Conservation (phyloP, 2,888 invertebrate species). For the Dicyrtomina minuta region DNA sequence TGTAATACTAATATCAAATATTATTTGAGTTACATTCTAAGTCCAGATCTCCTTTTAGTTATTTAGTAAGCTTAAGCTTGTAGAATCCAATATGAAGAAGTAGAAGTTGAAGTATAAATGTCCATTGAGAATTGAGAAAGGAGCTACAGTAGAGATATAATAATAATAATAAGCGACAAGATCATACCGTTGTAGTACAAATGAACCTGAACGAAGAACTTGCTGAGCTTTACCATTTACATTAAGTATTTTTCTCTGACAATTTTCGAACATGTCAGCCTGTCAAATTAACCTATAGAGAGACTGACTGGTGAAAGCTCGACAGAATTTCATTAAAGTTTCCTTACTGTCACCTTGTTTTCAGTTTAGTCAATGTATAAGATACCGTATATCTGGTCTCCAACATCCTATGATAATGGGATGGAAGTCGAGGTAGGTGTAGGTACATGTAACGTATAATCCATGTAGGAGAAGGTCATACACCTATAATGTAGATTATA, state of each 20-base stretch:
- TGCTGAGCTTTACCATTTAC: neutral
- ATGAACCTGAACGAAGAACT: neutral
- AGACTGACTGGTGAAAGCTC: constrained; percentile 20
- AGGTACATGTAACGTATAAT: neutral
- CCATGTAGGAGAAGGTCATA: neutral
- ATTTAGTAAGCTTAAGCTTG: neutral
- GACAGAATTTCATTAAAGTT: too few species aligned
- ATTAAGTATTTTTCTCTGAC: constrained; percentile 1
- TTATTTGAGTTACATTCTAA: neutral
- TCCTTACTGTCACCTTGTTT: neutral
- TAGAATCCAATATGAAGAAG: neutral
- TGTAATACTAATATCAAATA: neutral
- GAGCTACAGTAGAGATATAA: too few species aligned
- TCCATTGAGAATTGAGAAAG: too few species aligned
- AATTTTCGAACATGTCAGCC: constrained; percentile 23
- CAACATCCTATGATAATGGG: too few species aligned
- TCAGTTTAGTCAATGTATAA: neutral
- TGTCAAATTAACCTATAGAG: constrained; percentile 26
- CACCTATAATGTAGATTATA: neutral
- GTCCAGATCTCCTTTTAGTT: neutral
- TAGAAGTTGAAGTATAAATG: neutral
- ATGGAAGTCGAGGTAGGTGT: too few species aligned
- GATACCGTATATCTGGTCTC: neutral
- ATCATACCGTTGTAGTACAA: neutral
- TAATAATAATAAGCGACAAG: neutral